These are phyloP conservation scores for Trogon melanurus DNA, from an alignment of 2,113 vertebrate genomes.

Conservation along the genomic window DNA sequence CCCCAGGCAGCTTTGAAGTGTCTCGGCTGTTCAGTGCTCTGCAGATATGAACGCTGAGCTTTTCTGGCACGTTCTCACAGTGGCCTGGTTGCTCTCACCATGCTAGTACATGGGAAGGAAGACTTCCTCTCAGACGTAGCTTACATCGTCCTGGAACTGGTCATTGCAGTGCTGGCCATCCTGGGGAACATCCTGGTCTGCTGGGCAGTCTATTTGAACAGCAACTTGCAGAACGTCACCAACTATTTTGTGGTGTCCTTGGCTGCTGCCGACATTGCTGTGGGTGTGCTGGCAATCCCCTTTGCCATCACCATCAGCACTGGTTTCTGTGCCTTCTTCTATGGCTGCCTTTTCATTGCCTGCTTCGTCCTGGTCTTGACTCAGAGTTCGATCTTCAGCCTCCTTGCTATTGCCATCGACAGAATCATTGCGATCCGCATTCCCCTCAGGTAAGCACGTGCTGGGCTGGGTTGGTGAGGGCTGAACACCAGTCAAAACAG, in stretches of 20 bases:
- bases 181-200: conserved; percentile 95
- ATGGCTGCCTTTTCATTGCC: conserved; percentile 94
- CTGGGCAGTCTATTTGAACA: conserved; percentile 94
- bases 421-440: conserved; percentile 94
- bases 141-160: conserved; percentile 90
- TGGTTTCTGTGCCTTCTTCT: conserved; percentile 93
- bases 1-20: neutral
- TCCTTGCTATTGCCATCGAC: conserved; percentile 94
- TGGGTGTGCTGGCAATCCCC: conserved; percentile 93
- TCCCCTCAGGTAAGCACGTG: conserved; percentile 85
- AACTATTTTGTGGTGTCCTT: conserved; percentile 96
- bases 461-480: neutral
- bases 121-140: conserved; percentile 52
- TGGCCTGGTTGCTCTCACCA: conserved; percentile 75
- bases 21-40: conserved; percentile 43
- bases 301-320: conserved; percentile 94
- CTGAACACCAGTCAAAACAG: neutral
- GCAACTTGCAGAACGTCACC: conserved; percentile 95
- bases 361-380: conserved; percentile 96
- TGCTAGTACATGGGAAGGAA: conserved; percentile 71
- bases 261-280: conserved; percentile 93
- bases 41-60: conserved; percentile 90
- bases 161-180: conserved; percentile 90
- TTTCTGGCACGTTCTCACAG: conserved; percentile 67
- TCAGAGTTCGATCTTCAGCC: conserved; percentile 98